Percentiles rank a stretch among this genome's conserved stretches.
These are phyloP conservation scores for Megaceryle torquata DNA, from an alignment of 2,113 vertebrate species.

Conservation along the genomic window DNA sequence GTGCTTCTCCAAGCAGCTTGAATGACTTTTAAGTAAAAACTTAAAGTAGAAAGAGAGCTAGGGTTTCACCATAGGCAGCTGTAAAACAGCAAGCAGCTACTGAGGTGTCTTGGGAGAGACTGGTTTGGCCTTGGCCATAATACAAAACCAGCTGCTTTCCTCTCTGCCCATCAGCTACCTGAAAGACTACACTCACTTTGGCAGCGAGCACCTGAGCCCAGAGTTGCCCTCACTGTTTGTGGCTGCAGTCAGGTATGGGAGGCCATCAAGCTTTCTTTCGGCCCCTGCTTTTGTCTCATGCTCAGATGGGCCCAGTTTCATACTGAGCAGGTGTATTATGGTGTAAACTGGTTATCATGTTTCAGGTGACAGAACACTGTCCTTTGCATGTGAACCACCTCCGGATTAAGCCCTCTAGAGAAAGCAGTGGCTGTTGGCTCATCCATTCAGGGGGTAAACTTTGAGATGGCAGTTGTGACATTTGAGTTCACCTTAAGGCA, in stretches of 20 bases:
- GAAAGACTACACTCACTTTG: neutral
- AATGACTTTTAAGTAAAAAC: neutral
- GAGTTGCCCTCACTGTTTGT: neutral
- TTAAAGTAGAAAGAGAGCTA: neutral
- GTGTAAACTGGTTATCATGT: accelerated
- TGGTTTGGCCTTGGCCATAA: neutral
- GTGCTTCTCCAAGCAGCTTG: neutral
- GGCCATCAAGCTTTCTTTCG: neutral
- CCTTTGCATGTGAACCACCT: neutral
- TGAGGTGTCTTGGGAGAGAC: neutral
- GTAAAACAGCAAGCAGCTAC: neutral
- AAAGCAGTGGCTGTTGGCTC: neutral
- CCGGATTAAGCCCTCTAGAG: neutral
- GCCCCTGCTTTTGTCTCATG: neutral
- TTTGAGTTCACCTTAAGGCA: neutral
- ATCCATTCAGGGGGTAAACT: neutral
- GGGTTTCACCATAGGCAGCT: neutral
- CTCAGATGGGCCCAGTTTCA: accelerated
- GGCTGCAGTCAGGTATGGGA: neutral
- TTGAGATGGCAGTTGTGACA: neutral
- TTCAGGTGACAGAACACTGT: neutral
- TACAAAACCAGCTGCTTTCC: neutral
- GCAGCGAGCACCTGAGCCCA: neutral
- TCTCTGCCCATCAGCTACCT: neutral
- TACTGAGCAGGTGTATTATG: neutral